Evolutionary conservation across 1,140 invertebrate species (phyloP).

Genomic region (Uloborus diversus): DNA sequence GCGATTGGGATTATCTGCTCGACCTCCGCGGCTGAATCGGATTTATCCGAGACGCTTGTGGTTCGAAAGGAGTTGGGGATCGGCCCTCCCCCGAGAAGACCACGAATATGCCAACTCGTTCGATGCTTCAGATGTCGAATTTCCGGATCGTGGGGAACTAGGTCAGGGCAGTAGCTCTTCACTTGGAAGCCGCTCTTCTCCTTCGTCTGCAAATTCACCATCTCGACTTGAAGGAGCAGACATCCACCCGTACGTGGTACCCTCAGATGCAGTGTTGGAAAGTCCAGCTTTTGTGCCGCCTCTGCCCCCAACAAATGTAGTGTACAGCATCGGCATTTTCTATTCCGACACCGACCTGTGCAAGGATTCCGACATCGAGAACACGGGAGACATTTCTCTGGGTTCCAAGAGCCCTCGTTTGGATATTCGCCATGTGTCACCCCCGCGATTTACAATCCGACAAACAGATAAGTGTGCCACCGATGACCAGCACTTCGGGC

Average conservation of each 20-base stretch:
- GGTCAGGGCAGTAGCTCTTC: constrained; percentile 5
- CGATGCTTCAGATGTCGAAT: background rate
- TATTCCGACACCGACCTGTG: constrained; percentile 48
- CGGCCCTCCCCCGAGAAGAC: background rate
- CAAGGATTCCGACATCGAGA: background rate
- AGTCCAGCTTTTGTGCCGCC: background rate
- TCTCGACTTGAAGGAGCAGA: too few species aligned
- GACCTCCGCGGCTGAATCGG: background rate
- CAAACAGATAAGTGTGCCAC: constrained; percentile 3
- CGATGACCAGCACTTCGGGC: constrained; percentile 18
- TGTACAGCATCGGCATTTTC: constrained; percentile 42
- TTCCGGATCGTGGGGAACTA: background rate
- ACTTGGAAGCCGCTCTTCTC: background rate
- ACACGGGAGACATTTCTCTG: background rate
- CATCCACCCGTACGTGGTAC: background rate
- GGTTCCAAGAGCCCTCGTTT: too few species aligned
- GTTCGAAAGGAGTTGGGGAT: constrained; percentile 31
- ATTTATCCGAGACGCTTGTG: constrained; percentile 11
- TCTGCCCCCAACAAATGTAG: background rate
- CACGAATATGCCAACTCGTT: background rate
- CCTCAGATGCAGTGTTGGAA: background rate
- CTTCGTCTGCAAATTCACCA: too few species aligned
- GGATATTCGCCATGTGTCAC: background rate
- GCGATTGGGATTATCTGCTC: constrained; percentile 16
- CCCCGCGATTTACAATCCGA: background rate